Base-by-base conservation (phyloP, 2,113 vertebrate species). In the Plecotus auritus region DNA sequence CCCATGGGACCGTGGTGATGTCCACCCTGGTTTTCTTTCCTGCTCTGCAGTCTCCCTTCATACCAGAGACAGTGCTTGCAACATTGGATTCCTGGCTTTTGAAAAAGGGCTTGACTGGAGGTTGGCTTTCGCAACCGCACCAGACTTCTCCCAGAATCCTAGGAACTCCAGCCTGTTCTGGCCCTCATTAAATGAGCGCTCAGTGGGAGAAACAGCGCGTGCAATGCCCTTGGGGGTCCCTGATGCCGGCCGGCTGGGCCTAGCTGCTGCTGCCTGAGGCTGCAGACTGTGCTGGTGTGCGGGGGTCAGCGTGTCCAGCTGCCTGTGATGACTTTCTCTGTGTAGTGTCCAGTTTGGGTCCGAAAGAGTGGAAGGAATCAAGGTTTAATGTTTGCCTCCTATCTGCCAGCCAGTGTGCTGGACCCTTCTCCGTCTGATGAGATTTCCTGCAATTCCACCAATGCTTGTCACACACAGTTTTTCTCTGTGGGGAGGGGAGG, bases 51-150 rank as follows among this genome's bases (percentile, higher is more conserved):
- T 74, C 70, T 95, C 51, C 67, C 78, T 80, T 59, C 73, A 4
- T 32, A 85, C 61, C 64, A 66, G 92, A 90, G 84, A 86, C 45
- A 7, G 20, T 18, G 23, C 95, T 95, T 87, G 80, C 92, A 78
- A 59, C 69, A 86, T 23, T 80, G 64, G 81, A 85, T 89, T 93
- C 61, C 82, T 90, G 66, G 82, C 40, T 59, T 95, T 86, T 78
- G 61, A 86, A 94, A 74, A 83, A 93, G 61, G 76, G 72, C 37
- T 42, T 91, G 51, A 59, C 77, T n/a, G 17, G 51, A 88, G 66
- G 90, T 87, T 78, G 95, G 35, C 61, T 96, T 93, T 30, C 10
- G 20, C 40, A 87, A 76, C 32, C 9, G 4, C 12, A 4, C 80
- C 47, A 30, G 76, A 61, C 70, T 84, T 90, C 42, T 87, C 76